Evolutionary conservation across 2,113 vertebrate species (phyloP), one percentile per base, ranked within the genome.

Genomic region (Channa maculata): DNA sequence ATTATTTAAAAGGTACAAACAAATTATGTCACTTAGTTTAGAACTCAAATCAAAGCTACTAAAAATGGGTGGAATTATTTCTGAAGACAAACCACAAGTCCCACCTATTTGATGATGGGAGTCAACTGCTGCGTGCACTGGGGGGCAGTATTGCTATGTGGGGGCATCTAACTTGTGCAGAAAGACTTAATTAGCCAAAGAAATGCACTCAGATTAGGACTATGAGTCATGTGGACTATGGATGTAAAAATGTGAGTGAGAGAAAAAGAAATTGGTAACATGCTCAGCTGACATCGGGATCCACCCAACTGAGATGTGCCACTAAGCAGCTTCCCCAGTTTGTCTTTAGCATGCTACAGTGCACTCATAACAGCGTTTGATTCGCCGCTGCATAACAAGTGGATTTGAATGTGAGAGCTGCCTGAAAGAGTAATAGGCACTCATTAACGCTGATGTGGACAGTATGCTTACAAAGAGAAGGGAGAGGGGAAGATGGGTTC

Each of bases 121-220:
- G 24, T 69, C 64, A 51, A 41, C 37, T 68, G 49, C 38, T 71
- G 38, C 75, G 66, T 79, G 84, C 92, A 93, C 86, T 93, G 83
- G 92, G 85, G 92, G 92, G 93, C 92, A 94, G 90, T 86, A 93
- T 92, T 93, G 92, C 74, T 81, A 67, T 91, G 74, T 79, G 65
- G 50, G 86, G 89, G 59, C 6, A 36, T 46, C 11, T 65, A 38
- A 43, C 15, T 52, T 83, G 73, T 71, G 36, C 55, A 46, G 64
- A 43, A 60, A 82, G 55, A 79, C 46, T 77, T 59, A 71, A 82
- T 90, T 71, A 86, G 70, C 63, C 62, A 68, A 65, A 78, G 68
- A 24, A 89, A 63, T 59, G 51, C 43, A 52, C 75, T 57, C 77
- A 90, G 91, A 89, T 92, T 83, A 75, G 54, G 57, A 77, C 82